Evolutionary conservation across 1,140 invertebrate species (phyloP).

Genomic region (Heterodera carotae): DNA sequence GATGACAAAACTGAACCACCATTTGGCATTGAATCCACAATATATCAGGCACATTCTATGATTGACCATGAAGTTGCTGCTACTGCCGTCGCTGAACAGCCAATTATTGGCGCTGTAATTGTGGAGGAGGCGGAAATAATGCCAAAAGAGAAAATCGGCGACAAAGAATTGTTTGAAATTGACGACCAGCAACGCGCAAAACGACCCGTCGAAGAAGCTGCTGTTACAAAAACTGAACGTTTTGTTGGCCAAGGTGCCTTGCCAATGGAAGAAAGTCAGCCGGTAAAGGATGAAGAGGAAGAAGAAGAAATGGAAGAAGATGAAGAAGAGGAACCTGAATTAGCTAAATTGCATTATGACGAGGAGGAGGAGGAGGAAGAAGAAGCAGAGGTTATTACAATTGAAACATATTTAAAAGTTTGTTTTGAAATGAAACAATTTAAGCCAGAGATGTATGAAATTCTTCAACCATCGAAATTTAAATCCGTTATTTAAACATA

Average conservation of each 20-base stretch:
- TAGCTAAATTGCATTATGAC: not conserved
- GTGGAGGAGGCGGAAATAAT: not conserved
- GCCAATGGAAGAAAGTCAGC: not conserved
- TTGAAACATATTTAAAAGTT: too few relatives aligned
- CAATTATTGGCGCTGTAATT: too few relatives aligned
- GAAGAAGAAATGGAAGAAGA: not conserved
- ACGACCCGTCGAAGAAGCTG: too few relatives aligned
- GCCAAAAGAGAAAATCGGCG: not conserved
- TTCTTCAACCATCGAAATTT: too few relatives aligned
- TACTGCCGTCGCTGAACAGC: not conserved
- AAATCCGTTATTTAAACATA: too few relatives aligned
- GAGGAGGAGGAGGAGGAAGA: not conserved
- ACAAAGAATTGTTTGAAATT: not conserved
- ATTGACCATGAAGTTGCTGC: not conserved
- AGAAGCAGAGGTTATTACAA: too few relatives aligned
- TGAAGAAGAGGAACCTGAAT: conserved; percentile 7
- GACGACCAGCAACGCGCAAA: too few relatives aligned
- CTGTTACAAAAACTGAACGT: too few relatives aligned
- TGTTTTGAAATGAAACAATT: too few relatives aligned
- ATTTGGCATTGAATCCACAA: not conserved
- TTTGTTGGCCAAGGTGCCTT: too few relatives aligned
- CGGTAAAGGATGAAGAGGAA: not conserved
- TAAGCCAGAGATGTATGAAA: too few relatives aligned
- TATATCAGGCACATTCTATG: not conserved
- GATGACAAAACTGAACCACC: not conserved